Evolutionary conservation across 2,113 vertebrate genomes (phyloP).

Genomic region (Nesogale talazaci): DNA sequence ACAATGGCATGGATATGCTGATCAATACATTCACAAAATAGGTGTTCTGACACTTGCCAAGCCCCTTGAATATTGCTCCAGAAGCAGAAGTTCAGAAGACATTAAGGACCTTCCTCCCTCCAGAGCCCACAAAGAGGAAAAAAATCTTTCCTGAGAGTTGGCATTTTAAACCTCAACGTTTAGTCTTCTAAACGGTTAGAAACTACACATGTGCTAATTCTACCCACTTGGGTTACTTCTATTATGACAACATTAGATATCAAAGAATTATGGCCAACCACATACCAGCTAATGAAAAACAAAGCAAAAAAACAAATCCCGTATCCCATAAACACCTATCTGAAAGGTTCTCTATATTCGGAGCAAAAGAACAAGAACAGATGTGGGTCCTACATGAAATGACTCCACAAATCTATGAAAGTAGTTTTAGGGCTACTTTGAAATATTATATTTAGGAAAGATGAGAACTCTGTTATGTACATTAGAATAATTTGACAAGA

Average conservation of each 20-base stretch:
- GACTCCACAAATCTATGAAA: constrained; percentile 3
- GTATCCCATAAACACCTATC: neutral
- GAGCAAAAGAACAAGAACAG: neutral
- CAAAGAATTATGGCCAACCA: neutral
- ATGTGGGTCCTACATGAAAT: neutral
- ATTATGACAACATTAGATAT: neutral
- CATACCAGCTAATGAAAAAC: neutral
- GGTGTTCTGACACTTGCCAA: neutral
- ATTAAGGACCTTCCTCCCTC: neutral
- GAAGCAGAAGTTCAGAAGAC: neutral
- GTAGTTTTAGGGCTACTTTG: constrained; percentile 37
- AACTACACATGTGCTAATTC: neutral
- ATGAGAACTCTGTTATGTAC: neutral
- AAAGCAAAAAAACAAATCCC: neutral
- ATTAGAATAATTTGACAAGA: constrained; percentile 59
- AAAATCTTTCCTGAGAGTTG: neutral
- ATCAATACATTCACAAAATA: no score
- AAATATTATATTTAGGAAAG: constrained; percentile 10
- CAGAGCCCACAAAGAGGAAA: neutral
- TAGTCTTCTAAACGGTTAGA: neutral
- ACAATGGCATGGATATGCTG: no score
- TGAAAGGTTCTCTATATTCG: constrained; percentile 3
- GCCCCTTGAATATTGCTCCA: neutral
- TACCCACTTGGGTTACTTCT: neutral
- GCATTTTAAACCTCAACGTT: neutral